Base-by-base conservation (phyloP, 2,797 vertebrate genomes). In the Atherinosoma microstoma region DNA sequence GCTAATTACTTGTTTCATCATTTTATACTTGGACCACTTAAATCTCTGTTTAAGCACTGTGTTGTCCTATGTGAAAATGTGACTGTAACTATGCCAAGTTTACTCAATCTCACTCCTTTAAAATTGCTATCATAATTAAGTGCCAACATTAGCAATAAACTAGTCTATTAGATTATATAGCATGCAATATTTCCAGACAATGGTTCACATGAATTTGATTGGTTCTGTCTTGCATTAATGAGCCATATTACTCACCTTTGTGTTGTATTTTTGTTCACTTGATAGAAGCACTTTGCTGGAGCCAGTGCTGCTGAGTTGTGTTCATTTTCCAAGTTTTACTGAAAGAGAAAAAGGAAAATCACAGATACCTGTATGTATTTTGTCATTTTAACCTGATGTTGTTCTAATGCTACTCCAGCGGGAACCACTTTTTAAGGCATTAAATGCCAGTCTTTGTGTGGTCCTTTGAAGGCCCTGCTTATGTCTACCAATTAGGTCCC, bases 401-500 rank as follows among this genome's bases (percentile, higher is more conserved):
- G 4, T 63, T 79, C 30, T 32, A 32, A 32, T 32, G 30, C 30
- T 79, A 59, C 40, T 68, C 53, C 2, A 38, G 38, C 62, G 76
- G 53, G 54, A 76, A 76, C 77, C 47, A 54, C 69, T 70, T 78
- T 84, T 82, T 70, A 59, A 77, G 58, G 30, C 24, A 81, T 32
- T 90, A 51, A 88, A 84, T 75, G 85, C 83, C 84, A 80, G 3
- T 72, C 65, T 72, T 27, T 79, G 62, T 63, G 56, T 61, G 67
- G 40, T 56, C 42, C 67, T 87, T 84, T 85, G 63, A 87, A 84
- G 62, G 56, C 49, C 42, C 32, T 65, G 42, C 62, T 74, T 80
- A 64, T 53, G 67, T 77, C 45, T 64, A 82, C 68, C 80, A 81
- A 67, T 84, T 78, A 75, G 27, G n/a, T 81, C 79, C 69, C 82